Evolutionary conservation across 2,888 invertebrate genomes (phyloP), one percentile per base, ranked within the genome.

Genomic region (Drosophila demipolita): DNA sequence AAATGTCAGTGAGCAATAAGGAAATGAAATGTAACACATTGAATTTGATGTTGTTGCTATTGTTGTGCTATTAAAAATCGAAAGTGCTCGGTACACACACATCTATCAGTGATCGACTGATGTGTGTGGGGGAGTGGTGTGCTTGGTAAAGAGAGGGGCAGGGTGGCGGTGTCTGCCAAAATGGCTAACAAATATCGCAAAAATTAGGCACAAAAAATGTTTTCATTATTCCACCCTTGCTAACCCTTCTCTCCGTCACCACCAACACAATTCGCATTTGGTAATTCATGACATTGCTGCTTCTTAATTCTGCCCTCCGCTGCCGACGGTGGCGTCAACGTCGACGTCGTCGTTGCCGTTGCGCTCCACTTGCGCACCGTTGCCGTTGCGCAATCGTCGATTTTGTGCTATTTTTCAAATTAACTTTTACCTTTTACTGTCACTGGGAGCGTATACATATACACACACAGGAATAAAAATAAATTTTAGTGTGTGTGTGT

Each of bases 1-100:
- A 89, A 87, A 87, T 87, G 89, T 85, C 81, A 89, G 87, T 87
- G 74, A 78, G 89, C 89, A 89, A 87, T 87, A 87, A 87, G 87
- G 87, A 87, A 87, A 87, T 87, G 81, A 87, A 89, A 89, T 87
- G 80, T 89, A 84, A 85, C 78, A 78, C 75, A 75, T 78, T 84
- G 85, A 70, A 71, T 70, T 54, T 66, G 67, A 55, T 60, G 75
- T 66, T 68, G 73, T 48, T 67, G 66, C 38, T 66, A 29, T 38
- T 70, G 59, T 36, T 64, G 53, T 11, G 58, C 57, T 71, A 80
- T 80, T 82, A 73, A 80, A 89, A 85, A 89, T 89, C 83, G 89
- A 87, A 88, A 87, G 89, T 85, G 80, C 82, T 74, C 73, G 35
- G 67, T 65, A 42, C 57, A 40, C 15, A 40, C n/a, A 83, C 80